These are phyloP conservation scores for Hafferia zeledoni DNA, from an alignment of 2,797 vertebrate genomes.

Conservation along the genomic window DNA sequence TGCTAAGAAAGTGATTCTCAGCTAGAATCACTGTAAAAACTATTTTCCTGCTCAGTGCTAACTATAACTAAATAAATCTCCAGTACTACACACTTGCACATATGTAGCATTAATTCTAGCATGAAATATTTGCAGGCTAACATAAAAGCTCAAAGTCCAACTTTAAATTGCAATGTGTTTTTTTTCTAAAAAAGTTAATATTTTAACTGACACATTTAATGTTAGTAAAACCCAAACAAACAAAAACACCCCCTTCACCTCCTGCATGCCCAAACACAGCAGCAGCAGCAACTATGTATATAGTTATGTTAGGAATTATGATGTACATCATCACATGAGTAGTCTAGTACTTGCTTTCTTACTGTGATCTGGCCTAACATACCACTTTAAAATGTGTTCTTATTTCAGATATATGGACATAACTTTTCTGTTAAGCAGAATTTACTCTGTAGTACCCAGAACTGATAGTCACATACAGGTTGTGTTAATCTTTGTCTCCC, in stretches of 20 bases:
- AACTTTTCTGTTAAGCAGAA: not conserved
- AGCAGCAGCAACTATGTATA: not conserved
- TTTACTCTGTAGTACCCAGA: not conserved
- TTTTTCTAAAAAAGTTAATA: not conserved
- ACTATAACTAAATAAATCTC: not conserved
- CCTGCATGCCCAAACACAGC: not conserved
- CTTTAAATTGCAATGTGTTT: not conserved
- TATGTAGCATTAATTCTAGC: not conserved
- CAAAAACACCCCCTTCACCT: accelerated
- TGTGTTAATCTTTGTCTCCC: not conserved
- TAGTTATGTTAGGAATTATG: not conserved
- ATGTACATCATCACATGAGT: not conserved
- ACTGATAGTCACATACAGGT: not conserved
- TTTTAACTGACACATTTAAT: not conserved
- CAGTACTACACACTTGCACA: not conserved
- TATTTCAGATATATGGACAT: not conserved
- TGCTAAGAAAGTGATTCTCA: not conserved
- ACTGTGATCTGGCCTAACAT: not conserved
- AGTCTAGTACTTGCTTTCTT: not conserved
- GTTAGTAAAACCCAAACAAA: not conserved
- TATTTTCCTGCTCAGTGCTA: not conserved
- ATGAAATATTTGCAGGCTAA: not conserved
- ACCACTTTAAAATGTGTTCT: not conserved
- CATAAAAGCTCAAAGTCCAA: not conserved
- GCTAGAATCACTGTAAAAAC: not conserved